Evolutionary conservation across 1,140 invertebrate species (phyloP), one percentile per base, ranked within the genome.

Genomic region (Heliconius himera): DNA sequence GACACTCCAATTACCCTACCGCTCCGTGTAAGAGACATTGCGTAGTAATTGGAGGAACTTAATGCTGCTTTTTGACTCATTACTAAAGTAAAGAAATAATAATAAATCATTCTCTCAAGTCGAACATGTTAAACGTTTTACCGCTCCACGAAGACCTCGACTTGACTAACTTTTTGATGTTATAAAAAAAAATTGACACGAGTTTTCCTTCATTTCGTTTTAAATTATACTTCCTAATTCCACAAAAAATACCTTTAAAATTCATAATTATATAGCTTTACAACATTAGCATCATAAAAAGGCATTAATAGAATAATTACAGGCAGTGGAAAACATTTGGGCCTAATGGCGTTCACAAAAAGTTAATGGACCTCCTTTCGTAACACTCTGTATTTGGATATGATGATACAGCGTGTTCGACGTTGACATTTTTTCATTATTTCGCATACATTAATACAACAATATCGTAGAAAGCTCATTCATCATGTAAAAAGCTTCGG

Each of bases 341-440:
- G 72, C 80, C 77, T 83, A 87, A 87, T 85, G 84, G 82, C 20
- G 41, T 60, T 66, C 82, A 77, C 84, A 87, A 86, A 86, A 88
- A 87, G 86, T 84, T 88, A 88, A 88, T 88, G 87, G 86, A 84
- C 73, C 73, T 81, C 79, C 76, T 84, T 85, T 82, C 75, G 26
- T 51, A 80, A 60, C 77, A 70, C 72, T 74, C 82, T 85, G 80
- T 84, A 84, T 84, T 82, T 81, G 73, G 60, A n/a, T 66, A 66
- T 83, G 80, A 82, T 83, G 85, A 83, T 86, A 83, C 83, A 83
- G 81, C 85, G 79, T 79, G 79, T 82, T 74, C 72, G 49, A 74
- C 73, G 73, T 85, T 85, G 84, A 85, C 81, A 85, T 85, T 84
- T 85, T 70, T 56, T 66, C 73, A 60, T 66, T 41, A 60, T 71